Evolutionary conservation across 2,113 vertebrate genomes (phyloP), one percentile per base, ranked within the genome.

Genomic region (Geothlypis trichas): DNA sequence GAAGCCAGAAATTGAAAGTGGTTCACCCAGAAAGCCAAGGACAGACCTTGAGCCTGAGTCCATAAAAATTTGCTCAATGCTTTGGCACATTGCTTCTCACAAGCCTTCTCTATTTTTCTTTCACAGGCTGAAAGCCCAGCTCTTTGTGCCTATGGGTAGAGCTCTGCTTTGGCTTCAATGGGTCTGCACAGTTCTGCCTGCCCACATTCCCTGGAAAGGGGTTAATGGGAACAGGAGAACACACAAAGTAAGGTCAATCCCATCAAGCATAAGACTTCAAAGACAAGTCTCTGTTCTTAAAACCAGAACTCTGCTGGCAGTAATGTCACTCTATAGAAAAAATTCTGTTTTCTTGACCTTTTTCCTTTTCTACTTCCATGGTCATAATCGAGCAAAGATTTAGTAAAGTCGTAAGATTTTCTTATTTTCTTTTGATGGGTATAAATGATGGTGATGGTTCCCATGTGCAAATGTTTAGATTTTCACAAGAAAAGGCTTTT

Each of bases 91-190:
- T 65, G 44, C 83, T 80, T 78, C 30, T 46, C 26, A 28, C 28
- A 23, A n/a, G 12, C 11, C 73, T 92, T 41, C 57, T 90, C 47
- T 93, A 11, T 94, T 94, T 93, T n/a, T 49, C 21, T 92, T 95
- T 96, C 65, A 81, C 65, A 81, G 61, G 47, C 33, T 46, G 55
- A 68, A 81, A 90, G n/a, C 65, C 52, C 31, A 74, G 44, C 6
- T 7, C 49, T 89, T 68, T 89, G 68, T 58, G 61, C 22, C 35
- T 0, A 0, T 28, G 52, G 76, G 22, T 54, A 75, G 0, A 0
- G 20, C 58, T 81, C 39, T 13, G 15, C 35, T 71, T 67, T 59
- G 76, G 31, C 57, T 93, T 84, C n/a, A 19, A 10, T 0, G 3
- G 26, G 10, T 74, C 31, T 16, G 7, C 47, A 23, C 2, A 1